Evolutionary conservation across 2,888 invertebrate species (phyloP), one percentile per base, ranked within the genome.

Genomic region (Xylota sylvarum): DNA sequence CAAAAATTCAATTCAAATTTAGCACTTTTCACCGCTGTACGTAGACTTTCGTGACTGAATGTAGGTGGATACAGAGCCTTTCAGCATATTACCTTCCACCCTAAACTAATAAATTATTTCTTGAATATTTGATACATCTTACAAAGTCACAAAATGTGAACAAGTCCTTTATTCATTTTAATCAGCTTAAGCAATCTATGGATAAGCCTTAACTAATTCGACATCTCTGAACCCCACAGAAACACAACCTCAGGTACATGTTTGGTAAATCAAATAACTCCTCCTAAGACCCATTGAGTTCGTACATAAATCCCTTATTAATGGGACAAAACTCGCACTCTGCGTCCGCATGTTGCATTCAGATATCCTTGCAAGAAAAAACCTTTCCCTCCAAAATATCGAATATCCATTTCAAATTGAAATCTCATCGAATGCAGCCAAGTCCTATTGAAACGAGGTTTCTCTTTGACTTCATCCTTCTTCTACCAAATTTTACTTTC

Each of bases 361-460:
- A 32, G n/a, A 14, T 32, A 58, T 37, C 58, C 9, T 35, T 17
- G 10, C 58, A 35, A 5, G 2, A 10, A 10, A 23, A 23, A 23
- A 23, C 1, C 23, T 9, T 2, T 3, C 17, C 40, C 19, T n/a
- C 35, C 23, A 5, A 23, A 60, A 27, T 60, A 14, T 27, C 40
- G 12, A 14, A 32, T 37, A 4, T 37, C 12, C 19, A 58, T 37
- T 37, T 58, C 19, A 7, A 58, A 58, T 35, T 5, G 43, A 58
- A 37, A 37, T 58, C 58, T 58, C 6, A 6, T 32, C 37, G 30
- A 58, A 19, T 10, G 35, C 10, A 58, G 6, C 17, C 17, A 19
- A 37, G 37, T 58, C 58, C 58, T 58, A 58, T 37, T 19, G 37
- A 58, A 58, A 58, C 37, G 58, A 35, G 10, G 37, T 37, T 19